Evolutionary conservation across 2,888 invertebrate species (phyloP).

Genomic region (Scaeva pyrastri): DNA sequence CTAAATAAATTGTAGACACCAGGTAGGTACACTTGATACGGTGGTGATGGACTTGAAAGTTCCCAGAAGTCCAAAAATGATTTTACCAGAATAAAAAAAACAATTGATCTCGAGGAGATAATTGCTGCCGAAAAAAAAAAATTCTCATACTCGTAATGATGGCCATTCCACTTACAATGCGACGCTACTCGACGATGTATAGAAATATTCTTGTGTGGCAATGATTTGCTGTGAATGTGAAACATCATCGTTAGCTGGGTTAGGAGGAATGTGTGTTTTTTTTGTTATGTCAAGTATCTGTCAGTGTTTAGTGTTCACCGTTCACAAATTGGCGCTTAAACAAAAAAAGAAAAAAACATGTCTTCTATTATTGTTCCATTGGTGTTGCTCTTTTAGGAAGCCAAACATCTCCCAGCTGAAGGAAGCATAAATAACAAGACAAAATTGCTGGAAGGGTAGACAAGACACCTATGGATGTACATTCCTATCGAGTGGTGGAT

Average conservation of each 20-base stretch:
- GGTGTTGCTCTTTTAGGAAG: conserved; percentile 53
- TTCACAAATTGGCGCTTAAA: conserved; percentile 72
- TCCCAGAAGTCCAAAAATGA: conserved; percentile 63
- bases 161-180: not conserved
- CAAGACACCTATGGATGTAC: too few relatives aligned
- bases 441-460: not conserved
- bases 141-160: conserved; percentile 23
- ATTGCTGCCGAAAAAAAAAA: conserved; percentile 58
- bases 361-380: conserved; percentile 26
- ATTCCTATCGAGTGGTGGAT: conserved; percentile 47
- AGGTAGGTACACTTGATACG: not conserved
- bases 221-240: conserved; percentile 20
- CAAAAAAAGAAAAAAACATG: conserved; percentile 11
- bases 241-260: conserved; percentile 27
- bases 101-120: conserved; percentile 72
- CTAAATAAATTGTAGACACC: not conserved
- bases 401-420: conserved; percentile 38
- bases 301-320: too few relatives aligned
- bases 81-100: conserved; percentile 51
- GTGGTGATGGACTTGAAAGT: conserved; percentile 9
- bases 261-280: too few relatives aligned
- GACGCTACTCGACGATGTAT: conserved; percentile 31
- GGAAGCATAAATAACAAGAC: conserved; percentile 24
- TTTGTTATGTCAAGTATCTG: conserved; percentile 21
- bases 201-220: conserved; percentile 49